phyloP scores from a whole-genome alignment of 2,888 invertebrate genomes.

The Noctua janthina region DNA sequence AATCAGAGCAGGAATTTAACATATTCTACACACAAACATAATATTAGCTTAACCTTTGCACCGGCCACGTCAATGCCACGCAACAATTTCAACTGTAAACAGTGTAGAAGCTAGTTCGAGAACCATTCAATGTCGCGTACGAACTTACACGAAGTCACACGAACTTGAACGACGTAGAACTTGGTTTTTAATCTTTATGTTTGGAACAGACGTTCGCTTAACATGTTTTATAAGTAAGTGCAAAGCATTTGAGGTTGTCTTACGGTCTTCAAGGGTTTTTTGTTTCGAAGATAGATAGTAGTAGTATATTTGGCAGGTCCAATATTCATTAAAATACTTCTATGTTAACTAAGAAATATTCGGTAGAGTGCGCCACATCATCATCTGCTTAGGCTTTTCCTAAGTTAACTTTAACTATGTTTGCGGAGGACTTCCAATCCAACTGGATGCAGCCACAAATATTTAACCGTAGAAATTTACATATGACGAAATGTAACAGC shows the following conservation, averaged over 20 bases:
- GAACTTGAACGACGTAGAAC: slow-evolving; percentile 33
- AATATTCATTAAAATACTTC: background rate
- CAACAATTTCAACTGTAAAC: slow-evolving; percentile 70
- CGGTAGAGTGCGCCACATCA: accelerated
- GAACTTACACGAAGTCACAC: slow-evolving; percentile 38
- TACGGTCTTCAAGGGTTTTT: background rate
- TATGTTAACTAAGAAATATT: background rate
- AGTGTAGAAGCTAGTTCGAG: slow-evolving; percentile 52
- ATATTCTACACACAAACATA: slow-evolving; percentile 18
- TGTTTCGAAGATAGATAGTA: background rate
- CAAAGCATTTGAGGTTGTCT: slow-evolving; percentile 8
- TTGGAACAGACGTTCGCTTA: slow-evolving; percentile 34
- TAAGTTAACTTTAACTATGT: too few relatives aligned
- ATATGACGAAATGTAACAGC: background rate
- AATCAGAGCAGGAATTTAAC: slow-evolving; percentile 8
- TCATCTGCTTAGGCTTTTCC: background rate
- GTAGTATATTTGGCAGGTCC: background rate
- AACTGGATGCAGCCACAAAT: background rate
- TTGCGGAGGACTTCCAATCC: background rate
- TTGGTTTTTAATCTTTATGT: slow-evolving; percentile 56
- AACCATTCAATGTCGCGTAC: slow-evolving; percentile 41
- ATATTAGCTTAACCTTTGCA: slow-evolving; percentile 30
- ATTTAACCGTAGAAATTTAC: background rate
- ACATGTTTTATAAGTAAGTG: slow-evolving; percentile 39
- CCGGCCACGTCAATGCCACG: slow-evolving; percentile 56